Evolutionary conservation across 2,113 vertebrate species (phyloP), one percentile per base, ranked within the genome.

Genomic region (Turdus rufiventris): DNA sequence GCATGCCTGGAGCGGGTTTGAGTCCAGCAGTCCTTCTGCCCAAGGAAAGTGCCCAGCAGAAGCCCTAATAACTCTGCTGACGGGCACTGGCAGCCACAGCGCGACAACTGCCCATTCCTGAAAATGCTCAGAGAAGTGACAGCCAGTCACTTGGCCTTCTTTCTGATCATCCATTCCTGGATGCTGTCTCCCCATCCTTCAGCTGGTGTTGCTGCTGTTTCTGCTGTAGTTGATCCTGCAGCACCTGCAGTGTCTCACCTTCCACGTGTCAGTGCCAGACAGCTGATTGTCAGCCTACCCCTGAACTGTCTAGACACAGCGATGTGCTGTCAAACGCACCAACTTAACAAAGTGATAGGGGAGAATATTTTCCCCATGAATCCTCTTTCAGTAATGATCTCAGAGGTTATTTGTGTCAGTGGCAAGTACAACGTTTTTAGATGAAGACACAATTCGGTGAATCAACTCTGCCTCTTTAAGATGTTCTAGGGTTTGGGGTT

Each of bases 261-360:
- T 42, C 84, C 42, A 33, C 2, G 14, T 62, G 81, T 85, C 88
- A 91, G 66, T 6, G 67, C 76, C 89, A 96, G 91, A 85, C 94
- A 96, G 89, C 78, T 88, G 91, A 94, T 76, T 89, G 88, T 88
- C 94, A 96, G 85, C 85, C 91, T 88, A 25, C 78, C 85, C 8
- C 0, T 50, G 71, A 91, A n/a, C 81, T 73, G 81, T 94, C 89
- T 91, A 93, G 91, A 88, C 67, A 0, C 38, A 2, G 23, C n/a
- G 91, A 94, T 70, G 78, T 42, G 82, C 94, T 96, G 93, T 94
- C 93, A 96, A 89, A 77, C 1, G n/a, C 85, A 63, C 75, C 63
- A 8, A 91, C 82, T 71, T 93, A 86, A 80, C 89, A 83, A n/a
- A 93, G 77, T 51, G 51, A 88, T 58, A 93, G 60, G 78, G 67